Base-by-base conservation (phyloP, 2,888 invertebrate species). In the Pyrocoelia pectoralis region DNA sequence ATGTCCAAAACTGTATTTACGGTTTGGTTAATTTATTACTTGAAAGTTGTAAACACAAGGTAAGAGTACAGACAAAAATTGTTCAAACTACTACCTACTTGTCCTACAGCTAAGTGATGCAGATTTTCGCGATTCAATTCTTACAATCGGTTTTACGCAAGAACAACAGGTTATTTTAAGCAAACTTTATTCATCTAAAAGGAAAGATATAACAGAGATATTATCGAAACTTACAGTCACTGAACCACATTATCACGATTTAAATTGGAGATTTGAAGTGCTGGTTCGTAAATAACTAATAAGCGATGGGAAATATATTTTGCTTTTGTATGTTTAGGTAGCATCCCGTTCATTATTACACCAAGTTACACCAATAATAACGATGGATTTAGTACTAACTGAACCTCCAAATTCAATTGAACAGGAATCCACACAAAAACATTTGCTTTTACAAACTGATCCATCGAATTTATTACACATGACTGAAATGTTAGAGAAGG, bases 21-120 rank as follows among this genome's bases (percentile, higher is more conserved):
- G 91, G 89, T 14, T 79, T 93, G 55, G 85, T 91, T n/a, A 88
- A 91, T 77, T 83, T 93, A 51, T 81, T 93, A 51, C 81, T 91
- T 13, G 87, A 92, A 80, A 87, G 88, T 68, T 88, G 88, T 70
- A 90, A 89, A 80, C 84, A 89, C 67, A 88, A 88, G 82, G 89
- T 89, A 79, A 82, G 81, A 81, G 9, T 14, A 5, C 4, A 10
- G 14, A 2, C 24, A 4, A 12, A 3, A 2, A n/a, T 2, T 18
- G 13, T 77, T n/a, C 66, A 78, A 65, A 76, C 50, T 24, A 40
- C 41, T 51, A 52, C 49, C 58, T 63, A 18, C 60, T 41, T 66
- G 61, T 48, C 43, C 76, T 81, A 64, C 70, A 85, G 84, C 71
- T 86, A 52, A 82, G 76, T 67, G 77, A 81, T 33, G 78, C 81